Evolutionary conservation across 2,888 invertebrate species (phyloP).

Genomic region (Palloptera scutellata): DNA sequence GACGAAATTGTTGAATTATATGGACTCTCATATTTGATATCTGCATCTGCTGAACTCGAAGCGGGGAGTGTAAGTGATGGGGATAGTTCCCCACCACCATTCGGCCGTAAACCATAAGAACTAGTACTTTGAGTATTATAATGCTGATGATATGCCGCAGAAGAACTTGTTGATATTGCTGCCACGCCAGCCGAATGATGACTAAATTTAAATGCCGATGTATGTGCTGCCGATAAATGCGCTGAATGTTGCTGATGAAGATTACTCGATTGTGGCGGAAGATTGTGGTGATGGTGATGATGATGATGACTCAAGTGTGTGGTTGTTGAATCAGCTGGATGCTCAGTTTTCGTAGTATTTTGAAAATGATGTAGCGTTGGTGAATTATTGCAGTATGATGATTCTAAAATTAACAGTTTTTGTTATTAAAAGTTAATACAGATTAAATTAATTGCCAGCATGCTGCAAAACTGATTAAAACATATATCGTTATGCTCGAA

Average conservation of each 20-base stretch:
- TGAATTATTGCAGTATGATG: slow-evolving; percentile 53
- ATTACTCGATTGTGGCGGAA: slow-evolving; percentile 29
- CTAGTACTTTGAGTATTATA: slow-evolving; percentile 38
- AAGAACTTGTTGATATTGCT: slow-evolving; percentile 28
- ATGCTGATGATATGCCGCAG: slow-evolving; percentile 33
- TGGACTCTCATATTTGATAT: slow-evolving; percentile 61
- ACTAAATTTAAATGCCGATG: slow-evolving; percentile 49
- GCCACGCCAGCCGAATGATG: slow-evolving; percentile 52
- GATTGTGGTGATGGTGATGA: slow-evolving; percentile 35
- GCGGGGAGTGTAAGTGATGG: slow-evolving; percentile 42
- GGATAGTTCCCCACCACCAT: slow-evolving; percentile 48
- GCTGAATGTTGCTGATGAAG: slow-evolving; percentile 43
- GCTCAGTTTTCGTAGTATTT: slow-evolving; percentile 57
- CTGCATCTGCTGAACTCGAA: slow-evolving; percentile 47
- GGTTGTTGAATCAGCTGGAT: slow-evolving; percentile 63
- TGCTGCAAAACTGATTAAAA: neutral
- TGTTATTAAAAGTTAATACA: too few species aligned
- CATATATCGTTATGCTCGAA: neutral
- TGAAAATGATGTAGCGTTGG: slow-evolving; percentile 51
- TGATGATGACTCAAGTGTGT: slow-evolving; percentile 47
- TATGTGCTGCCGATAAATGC: slow-evolving; percentile 20
- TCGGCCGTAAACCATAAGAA: slow-evolving; percentile 43
- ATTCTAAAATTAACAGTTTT: slow-evolving; percentile 1
- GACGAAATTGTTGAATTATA: slow-evolving; percentile 60
- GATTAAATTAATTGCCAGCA: neutral